phyloP scores from a whole-genome alignment of 2,797 vertebrate species.

The Steatocranus sp. region DNA sequence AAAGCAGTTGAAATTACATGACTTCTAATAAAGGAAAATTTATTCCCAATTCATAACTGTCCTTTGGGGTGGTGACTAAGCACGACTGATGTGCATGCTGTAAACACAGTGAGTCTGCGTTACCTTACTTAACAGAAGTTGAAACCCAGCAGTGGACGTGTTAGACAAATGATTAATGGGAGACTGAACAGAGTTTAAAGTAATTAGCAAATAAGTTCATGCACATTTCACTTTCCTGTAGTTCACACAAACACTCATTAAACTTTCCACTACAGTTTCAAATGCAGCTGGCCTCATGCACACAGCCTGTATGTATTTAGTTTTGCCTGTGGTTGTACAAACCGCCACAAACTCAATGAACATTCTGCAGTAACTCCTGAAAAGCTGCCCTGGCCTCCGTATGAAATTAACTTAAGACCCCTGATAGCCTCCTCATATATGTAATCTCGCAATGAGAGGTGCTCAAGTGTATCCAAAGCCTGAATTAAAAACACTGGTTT shows the following conservation, averaged over 20 bases:
- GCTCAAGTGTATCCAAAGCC: slow-evolving; percentile 75
- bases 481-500: slow-evolving; percentile 74
- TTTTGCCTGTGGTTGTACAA: background rate
- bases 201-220: background rate
- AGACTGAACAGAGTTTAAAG: background rate
- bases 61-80: too few species aligned
- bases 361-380: slow-evolving; percentile 30
- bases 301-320: background rate
- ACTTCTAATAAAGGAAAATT: background rate
- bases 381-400: slow-evolving; percentile 37
- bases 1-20: background rate
- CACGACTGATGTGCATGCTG: too few species aligned
- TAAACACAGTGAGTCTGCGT: background rate
- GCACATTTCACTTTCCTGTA: background rate
- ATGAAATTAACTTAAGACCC: slow-evolving; percentile 68
- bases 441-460: slow-evolving; percentile 73
- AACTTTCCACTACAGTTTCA: slow-evolving; percentile 12
- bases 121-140: background rate
- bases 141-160: background rate
- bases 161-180: background rate
- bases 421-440: slow-evolving; percentile 65
- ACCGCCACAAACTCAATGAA: slow-evolving; percentile 2
- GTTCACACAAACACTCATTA: background rate
- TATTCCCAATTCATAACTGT: background rate
- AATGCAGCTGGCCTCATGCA: background rate